Evolutionary conservation across 2,888 invertebrate species (phyloP), one percentile per base, ranked within the genome.

Genomic region (Nomada hirtipes): DNA sequence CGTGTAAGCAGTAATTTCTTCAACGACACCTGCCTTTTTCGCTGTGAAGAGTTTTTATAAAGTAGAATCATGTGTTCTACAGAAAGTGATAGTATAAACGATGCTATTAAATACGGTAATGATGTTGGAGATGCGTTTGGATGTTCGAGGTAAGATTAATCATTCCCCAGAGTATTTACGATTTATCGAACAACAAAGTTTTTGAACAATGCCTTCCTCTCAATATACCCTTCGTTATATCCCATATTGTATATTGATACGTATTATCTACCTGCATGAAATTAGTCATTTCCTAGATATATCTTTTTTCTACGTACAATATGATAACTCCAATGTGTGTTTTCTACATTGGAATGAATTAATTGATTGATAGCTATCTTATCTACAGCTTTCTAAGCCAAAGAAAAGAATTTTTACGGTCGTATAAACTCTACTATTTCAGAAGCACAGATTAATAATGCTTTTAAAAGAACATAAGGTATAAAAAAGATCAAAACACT

Each of bases 71-170:
- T 86, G 86, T 75, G 73, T 26, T 82, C 86, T 4, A 67, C 63
- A 9, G 52, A 86, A 18, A 10, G 55, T 20, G 50, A 70, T 52
- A 23, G 15, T 29, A 63, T 76, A 10, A 78, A 82, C 20, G 83
- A 85, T 23, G 69, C 65, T 10, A 61, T 61, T 23, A 78, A 70
- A 36, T 69, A 78, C 9, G 84, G 85, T 23, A 83, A 76, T 36
- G 92, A 92, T 74, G 89, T 88, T 44, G 90, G 89, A 63, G 93
- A 93, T 83, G 93, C 93, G n/a, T 93, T 93, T 63, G 93, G 92
- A 83, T 92, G 91, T 84, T 89, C 92, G 78, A 93, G 91, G 93
- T 93, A 88, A 82, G 57, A 11, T 47, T 36, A 26, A 64, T 13
- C n/a, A 4, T 29, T 15, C 15, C 57, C 10, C n/a, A 61, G 52